Evolutionary conservation across 1,140 invertebrate genomes (phyloP).

Genomic region (Monochamus saltuarius): DNA sequence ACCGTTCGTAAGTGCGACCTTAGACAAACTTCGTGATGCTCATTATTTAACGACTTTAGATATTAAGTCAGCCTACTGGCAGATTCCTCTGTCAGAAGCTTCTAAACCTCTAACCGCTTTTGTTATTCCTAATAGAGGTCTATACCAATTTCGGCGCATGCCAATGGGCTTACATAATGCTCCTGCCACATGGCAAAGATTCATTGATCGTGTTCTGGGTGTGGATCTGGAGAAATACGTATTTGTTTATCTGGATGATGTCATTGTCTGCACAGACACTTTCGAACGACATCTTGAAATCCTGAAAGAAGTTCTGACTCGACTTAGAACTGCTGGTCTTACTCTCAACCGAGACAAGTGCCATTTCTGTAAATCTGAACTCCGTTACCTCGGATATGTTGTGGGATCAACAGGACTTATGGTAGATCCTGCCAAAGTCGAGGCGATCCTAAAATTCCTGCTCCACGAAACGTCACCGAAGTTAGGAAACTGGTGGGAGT

Average conservation of each 20-base stretch:
- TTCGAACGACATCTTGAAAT: constrained; percentile 46
- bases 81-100: constrained; percentile 38
- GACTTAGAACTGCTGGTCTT: constrained; percentile 42
- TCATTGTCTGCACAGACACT: constrained; percentile 38
- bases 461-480: no score
- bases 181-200: constrained; percentile 32
- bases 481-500: no score
- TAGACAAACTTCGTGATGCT: constrained; percentile 41
- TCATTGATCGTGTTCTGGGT: constrained; percentile 21
- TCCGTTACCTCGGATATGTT: no score
- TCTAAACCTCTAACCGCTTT: constrained; percentile 49
- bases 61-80: constrained; percentile 46
- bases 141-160: constrained; percentile 48
- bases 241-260: constrained; percentile 45
- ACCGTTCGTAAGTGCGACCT: constrained; percentile 34
- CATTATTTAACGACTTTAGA: constrained; percentile 44
- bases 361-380: no score
- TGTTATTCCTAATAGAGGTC: constrained; percentile 42
- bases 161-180: constrained; percentile 52
- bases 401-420: no score
- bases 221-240: constrained; percentile 30
- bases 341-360: constrained; percentile 44
- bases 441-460: constrained; percentile 34
- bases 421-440: constrained; percentile 34
- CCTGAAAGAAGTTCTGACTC: constrained; percentile 27